These are phyloP conservation scores for Anolis sagrei DNA, from an alignment of 2,113 vertebrate genomes.

Conservation along the genomic window DNA sequence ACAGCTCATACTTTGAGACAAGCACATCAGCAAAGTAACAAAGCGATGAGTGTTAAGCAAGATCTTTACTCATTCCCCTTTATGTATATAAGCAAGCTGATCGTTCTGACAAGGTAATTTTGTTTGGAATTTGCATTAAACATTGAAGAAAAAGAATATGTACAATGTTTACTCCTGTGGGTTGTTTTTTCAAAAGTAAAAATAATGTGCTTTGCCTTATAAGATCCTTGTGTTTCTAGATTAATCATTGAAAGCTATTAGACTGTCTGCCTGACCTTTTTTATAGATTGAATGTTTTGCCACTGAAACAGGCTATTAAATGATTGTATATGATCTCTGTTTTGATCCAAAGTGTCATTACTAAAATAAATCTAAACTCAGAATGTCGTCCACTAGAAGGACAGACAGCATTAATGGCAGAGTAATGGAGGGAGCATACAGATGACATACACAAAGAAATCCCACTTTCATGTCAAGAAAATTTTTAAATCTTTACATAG, in stretches of 20 bases:
- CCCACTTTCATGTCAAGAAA: neutral
- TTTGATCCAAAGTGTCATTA: neutral
- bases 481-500: neutral
- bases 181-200: conserved; percentile 19
- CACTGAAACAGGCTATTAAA: neutral
- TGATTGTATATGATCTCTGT: neutral
- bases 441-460: neutral
- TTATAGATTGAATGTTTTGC: neutral
- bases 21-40: neutral
- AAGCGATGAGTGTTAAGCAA: neutral
- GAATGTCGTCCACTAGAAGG: neutral
- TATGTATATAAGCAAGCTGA: neutral
- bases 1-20: neutral
- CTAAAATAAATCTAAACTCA: neutral
- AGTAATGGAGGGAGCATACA: neutral
- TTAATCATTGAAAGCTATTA: neutral
- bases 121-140: neutral
- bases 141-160: neutral
- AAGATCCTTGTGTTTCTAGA: neutral
- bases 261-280: neutral
- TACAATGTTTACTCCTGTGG: neutral
- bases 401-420: neutral
- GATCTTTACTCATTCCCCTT: neutral
- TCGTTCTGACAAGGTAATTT: neutral
- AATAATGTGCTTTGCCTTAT: neutral